Evolutionary conservation across 23 tunicate species (phyloP), one percentile per base, ranked within the genome.

Genomic region (Styela plicata): DNA sequence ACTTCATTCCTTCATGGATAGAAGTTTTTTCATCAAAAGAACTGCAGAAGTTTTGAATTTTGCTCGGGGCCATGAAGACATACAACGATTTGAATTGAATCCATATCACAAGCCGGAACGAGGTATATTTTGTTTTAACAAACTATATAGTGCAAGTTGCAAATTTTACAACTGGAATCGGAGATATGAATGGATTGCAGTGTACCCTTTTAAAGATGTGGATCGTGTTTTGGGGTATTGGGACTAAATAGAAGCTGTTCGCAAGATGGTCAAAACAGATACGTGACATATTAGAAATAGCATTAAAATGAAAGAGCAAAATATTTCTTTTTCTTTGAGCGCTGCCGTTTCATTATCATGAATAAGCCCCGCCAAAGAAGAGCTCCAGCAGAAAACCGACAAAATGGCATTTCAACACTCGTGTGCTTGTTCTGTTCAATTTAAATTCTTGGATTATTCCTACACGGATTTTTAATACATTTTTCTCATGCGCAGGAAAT

Each of bases 11-110:
- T 76, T 76, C 22, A 52, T 76, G 81, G 66, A 53, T 26, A 36
- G 81, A 36, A 27, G 66, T 33, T 76, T 76, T 44, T 76, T 76
- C 0, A 44, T 76, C 1, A 53, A 76, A 33, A 37, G 81, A 44
- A 44, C 81, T 23, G 66, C 66, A 36, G 33, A 76, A 57, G 44
- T 76, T 23, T 29, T 76, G 81, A 76, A 76, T 1, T 76, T 76
- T 44, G 81, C 64, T 24, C 2, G 81, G n/a, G 81, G 81, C 24
- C 31, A 44, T 44, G 31, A 25, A 5, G 67, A 76, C 32, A 53
- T 33, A 17, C 30, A 44, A 25, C 64, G 64, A 53, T 76, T 53
- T 44, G 63, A 53, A 1, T 21, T 53, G 66, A 76, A 76, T 2
- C 81, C 81, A 21, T 17, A 44, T 53, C 1, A 76, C 66, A 53